phyloP scores from a whole-genome alignment of 2,888 invertebrate species.

The Oithona nana region DNA sequence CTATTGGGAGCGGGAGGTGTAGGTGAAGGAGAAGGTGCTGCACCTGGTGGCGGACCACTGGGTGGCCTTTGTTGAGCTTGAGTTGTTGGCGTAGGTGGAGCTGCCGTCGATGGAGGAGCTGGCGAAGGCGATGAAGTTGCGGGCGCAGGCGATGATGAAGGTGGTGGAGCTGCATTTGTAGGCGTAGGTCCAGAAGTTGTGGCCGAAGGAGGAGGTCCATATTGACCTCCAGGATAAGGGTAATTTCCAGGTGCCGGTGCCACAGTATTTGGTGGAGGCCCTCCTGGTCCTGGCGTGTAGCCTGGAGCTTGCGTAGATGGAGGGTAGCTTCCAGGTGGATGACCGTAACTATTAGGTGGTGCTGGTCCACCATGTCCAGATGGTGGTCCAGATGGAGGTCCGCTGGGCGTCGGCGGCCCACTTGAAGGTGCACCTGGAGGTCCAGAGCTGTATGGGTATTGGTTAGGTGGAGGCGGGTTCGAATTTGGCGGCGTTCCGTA shows the following conservation, averaged over 20 bases:
- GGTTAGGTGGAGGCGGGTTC: neutral
- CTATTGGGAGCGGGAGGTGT: slow-evolving; percentile 31
- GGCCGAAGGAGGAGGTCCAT: slow-evolving; percentile 23
- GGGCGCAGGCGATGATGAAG: slow-evolving; percentile 31
- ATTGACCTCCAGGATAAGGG: neutral
- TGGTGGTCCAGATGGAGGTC: slow-evolving; percentile 7
- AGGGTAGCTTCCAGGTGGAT: slow-evolving; percentile 27
- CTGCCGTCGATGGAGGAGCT: slow-evolving; percentile 36
- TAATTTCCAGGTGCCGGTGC: slow-evolving; percentile 27
- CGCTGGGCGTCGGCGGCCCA: slow-evolving; percentile 15
- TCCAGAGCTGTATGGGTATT: neutral
- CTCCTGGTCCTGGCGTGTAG: slow-evolving; percentile 27
- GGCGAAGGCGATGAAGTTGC: slow-evolving; percentile 33
- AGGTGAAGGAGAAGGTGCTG: slow-evolving; percentile 37
- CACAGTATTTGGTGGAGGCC: slow-evolving; percentile 34
- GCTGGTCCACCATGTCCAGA: too few relatives aligned
- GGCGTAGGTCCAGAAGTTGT: slow-evolving; percentile 38
- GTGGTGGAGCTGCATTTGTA: slow-evolving; percentile 26
- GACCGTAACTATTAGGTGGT: slow-evolving; percentile 4
- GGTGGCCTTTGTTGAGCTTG: slow-evolving; percentile 27
- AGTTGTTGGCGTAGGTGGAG: slow-evolving; percentile 37
- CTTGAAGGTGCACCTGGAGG: neutral
- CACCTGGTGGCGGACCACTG: slow-evolving; percentile 29
- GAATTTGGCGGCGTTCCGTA: neutral
- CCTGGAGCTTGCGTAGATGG: slow-evolving; percentile 42